These are phyloP conservation scores for Drosophila sp. DNA, from an alignment of 1,140 invertebrate genomes.

Conservation along the genomic window DNA sequence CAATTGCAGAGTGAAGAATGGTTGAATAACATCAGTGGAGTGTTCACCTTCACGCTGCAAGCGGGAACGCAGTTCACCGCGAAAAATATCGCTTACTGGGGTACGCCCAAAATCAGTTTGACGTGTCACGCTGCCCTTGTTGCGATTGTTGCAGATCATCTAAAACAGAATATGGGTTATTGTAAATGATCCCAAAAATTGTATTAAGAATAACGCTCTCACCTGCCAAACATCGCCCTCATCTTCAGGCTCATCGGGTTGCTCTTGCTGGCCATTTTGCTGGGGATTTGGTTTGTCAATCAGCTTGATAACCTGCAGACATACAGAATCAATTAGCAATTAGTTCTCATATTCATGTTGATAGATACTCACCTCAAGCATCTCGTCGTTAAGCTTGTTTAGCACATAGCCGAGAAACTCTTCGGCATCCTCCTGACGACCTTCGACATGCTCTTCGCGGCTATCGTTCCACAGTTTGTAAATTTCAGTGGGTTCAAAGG, in stretches of 20 bases:
- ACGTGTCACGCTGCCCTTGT: slow-evolving; percentile 93
- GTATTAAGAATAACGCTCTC: background rate
- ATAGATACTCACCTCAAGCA: slow-evolving; percentile 89
- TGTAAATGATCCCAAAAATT: too few species aligned
- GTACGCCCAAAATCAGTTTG: slow-evolving; percentile 91
- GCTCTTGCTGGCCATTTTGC: slow-evolving; percentile 83
- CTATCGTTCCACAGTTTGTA: slow-evolving; percentile 92
- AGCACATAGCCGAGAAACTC: slow-evolving; percentile 96
- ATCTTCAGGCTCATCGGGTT: slow-evolving; percentile 84
- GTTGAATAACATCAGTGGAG: slow-evolving; percentile 92
- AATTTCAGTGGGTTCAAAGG: slow-evolving; percentile 92
- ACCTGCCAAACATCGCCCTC: slow-evolving; percentile 90
- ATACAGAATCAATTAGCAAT: background rate
- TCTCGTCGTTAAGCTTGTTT: slow-evolving; percentile 97
- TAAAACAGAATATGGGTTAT: slow-evolving; percentile 11
- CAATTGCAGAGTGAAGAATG: slow-evolving; percentile 96
- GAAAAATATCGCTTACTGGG: slow-evolving; percentile 96
- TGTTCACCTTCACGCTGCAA: slow-evolving; percentile 90
- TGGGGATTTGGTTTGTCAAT: slow-evolving; percentile 80
- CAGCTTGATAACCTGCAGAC: slow-evolving; percentile 71
- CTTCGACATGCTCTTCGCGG: slow-evolving; percentile 89
- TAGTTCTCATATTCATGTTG: too few species aligned
- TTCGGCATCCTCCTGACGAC: slow-evolving; percentile 96
- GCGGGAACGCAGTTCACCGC: slow-evolving; percentile 93
- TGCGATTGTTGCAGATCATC: slow-evolving; percentile 88